phyloP scores from a whole-genome alignment of 1,140 invertebrate genomes.

The Temnothorax curvispinosus region DNA sequence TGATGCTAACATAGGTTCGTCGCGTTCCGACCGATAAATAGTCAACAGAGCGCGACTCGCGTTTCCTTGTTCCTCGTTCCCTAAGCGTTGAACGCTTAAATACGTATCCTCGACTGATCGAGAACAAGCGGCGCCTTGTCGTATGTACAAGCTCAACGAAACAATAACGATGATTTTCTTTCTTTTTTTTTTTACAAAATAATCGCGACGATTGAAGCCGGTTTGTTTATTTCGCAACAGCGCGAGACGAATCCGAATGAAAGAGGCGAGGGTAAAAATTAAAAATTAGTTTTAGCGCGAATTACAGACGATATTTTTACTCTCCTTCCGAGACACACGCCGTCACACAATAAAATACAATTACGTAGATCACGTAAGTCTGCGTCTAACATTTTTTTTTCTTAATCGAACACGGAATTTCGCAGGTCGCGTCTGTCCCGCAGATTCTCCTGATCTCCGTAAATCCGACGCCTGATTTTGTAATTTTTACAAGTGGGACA shows the following conservation, averaged over 20 bases:
- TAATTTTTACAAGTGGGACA: neutral
- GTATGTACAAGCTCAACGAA: conserved; percentile 14
- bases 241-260: neutral
- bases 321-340: neutral
- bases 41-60: neutral
- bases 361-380: neutral
- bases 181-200: neutral
- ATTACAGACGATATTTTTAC: neutral
- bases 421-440: neutral
- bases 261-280: neutral
- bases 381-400: neutral
- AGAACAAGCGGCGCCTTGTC: neutral
- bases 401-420: neutral
- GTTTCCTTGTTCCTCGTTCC: neutral
- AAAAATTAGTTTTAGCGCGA: neutral
- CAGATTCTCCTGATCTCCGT: neutral
- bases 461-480: neutral
- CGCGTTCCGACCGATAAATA: conserved; percentile 14
- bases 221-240: neutral
- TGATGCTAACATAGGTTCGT: conserved; percentile 41
- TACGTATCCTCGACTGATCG: neutral
- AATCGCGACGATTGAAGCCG: no score
- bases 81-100: neutral
- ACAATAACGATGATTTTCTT: neutral
- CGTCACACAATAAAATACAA: neutral